Percentiles rank a stretch among this genome's conserved stretches.
phyloP scores from a whole-genome alignment of 2,797 vertebrate species.

The Betta splendens region DNA sequence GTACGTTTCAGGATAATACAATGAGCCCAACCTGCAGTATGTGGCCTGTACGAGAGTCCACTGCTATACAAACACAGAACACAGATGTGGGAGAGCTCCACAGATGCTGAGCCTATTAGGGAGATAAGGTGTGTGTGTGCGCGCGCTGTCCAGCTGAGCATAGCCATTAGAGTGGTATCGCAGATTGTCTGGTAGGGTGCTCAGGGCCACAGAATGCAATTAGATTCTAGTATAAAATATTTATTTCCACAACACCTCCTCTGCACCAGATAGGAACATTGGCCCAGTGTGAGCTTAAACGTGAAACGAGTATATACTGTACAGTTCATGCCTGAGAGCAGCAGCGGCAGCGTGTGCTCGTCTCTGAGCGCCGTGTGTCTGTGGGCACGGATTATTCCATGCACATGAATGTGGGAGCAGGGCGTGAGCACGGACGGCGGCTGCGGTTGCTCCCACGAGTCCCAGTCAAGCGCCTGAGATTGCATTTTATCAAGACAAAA shows the following conservation, averaged over 20 bases:
- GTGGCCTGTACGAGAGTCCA: slow-evolving; percentile 8
- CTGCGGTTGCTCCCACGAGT: slow-evolving; percentile 36
- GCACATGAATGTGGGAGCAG: slow-evolving; percentile 36
- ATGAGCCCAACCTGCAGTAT: slow-evolving; percentile 15
- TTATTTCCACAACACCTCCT: slow-evolving; percentile 79
- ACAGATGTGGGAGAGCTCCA: slow-evolving; percentile 26
- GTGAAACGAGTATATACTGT: slow-evolving; percentile 70
- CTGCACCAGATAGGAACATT: slow-evolving; percentile 62
- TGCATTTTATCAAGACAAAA: slow-evolving; percentile 7
- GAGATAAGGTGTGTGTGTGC: slow-evolving; percentile 5
- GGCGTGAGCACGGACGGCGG: slow-evolving; percentile 31
- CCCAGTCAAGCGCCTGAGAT: slow-evolving; percentile 33
- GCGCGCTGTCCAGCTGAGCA: slow-evolving; percentile 20
- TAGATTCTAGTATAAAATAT: slow-evolving; percentile 79
- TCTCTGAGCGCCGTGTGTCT: slow-evolving; percentile 31
- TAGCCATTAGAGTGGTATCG: slow-evolving; percentile 70
- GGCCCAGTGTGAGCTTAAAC: slow-evolving; percentile 66
- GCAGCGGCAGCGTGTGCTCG: slow-evolving; percentile 44
- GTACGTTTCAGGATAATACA: slow-evolving; percentile 36
- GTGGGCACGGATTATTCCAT: slow-evolving; percentile 36
- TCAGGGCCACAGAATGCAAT: slow-evolving; percentile 80
- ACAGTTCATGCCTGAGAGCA: slow-evolving; percentile 60
- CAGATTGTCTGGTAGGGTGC: slow-evolving; percentile 77
- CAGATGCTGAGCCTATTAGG: slow-evolving; percentile 36
- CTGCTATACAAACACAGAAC: slow-evolving; percentile 18